Base-by-base conservation (phyloP, 2,797 vertebrate genomes). In the Gymnodraco acuticeps region DNA sequence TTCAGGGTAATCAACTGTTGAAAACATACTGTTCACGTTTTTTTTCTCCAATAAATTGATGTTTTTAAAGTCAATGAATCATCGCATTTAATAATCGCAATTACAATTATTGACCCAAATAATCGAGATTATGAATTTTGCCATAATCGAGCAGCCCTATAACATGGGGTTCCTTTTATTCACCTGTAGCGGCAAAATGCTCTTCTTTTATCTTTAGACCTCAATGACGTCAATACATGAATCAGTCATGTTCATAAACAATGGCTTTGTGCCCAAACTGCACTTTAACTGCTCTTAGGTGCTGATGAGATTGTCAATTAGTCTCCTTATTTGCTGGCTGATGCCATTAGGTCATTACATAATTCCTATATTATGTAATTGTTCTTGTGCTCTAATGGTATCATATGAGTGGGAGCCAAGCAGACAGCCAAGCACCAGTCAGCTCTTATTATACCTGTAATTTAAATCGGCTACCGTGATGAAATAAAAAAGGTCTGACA, bases 291-390 rank as follows among this genome's bases (percentile, higher is more conserved):
- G 59, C 27, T 69, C 43, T 75, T 23, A 65, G 50, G 33, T 7
- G 1, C 11, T 63, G 19, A 75, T 58, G 27, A 63, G 50, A 51
- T 60, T 23, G 75, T 64, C 66, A 77, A 50, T 77, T 72, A 59
- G 77, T 68, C 73, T 70, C 55, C 53, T 74, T 27, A 27, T 27
- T 27, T 27, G 4, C 27, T 27, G 27, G 27, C 27, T 27, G 27
- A 27, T 27, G 27, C 27, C 27, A 67, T 78, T 75, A 66, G 6
- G 14, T 20, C 51, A 72, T 91, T 85, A 80, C 66, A 81, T 88
- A 58, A 90, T 85, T 75, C 77, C 59, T 81, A 73, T 64, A 81
- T 89, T 84, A 80, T 75, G 76, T 88, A 89, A 91, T 80, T 83
- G 73, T 85, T 84, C 77, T 58, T 72, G 63, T 80, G 79, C 60